Percentiles rank a stretch among this genome's conserved stretches.
phyloP scores from a whole-genome alignment of 2,888 invertebrate species.

The Branchellion lobata region DNA sequence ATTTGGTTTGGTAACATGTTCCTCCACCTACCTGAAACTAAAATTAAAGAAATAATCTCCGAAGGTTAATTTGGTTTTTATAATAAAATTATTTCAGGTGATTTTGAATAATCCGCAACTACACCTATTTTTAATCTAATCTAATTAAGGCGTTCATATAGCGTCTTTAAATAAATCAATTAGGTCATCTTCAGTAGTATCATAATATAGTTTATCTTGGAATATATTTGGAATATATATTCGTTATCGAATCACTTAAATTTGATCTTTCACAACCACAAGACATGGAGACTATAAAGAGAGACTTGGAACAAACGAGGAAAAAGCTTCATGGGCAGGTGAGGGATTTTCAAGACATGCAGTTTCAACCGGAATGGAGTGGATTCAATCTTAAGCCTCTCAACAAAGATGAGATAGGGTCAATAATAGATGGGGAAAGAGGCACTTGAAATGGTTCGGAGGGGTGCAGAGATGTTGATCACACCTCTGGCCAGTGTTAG shows the following conservation, averaged over 20 bases:
- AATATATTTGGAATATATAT: too few relatives aligned
- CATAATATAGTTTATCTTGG: too few relatives aligned
- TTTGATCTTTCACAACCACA: background rate
- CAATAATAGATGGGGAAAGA: background rate
- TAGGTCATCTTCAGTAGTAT: too few relatives aligned
- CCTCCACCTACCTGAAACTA: background rate
- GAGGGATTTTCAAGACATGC: conserved; percentile 16
- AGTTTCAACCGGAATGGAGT: conserved; percentile 1
- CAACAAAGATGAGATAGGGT: background rate
- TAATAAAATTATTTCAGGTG: too few relatives aligned
- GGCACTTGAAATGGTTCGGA: background rate
- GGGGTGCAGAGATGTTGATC: too few relatives aligned
- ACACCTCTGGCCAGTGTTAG: too few relatives aligned
- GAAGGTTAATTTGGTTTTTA: too few relatives aligned
- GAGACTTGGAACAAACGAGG: conserved; percentile 3
- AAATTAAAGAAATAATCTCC: background rate
- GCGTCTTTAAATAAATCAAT: too few relatives aligned
- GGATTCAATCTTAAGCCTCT: conserved; percentile 28
- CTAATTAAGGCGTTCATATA: too few relatives aligned
- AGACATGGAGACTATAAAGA: conserved; percentile 2
- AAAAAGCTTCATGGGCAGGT: background rate
- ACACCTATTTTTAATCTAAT: too few relatives aligned
- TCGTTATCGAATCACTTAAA: too few relatives aligned
- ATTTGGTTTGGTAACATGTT: conserved; percentile 22
- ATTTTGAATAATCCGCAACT: too few relatives aligned